Conservation (phyloP, 2,113 vertebrate genomes). For the Phoenicopterus ruber region DNA sequence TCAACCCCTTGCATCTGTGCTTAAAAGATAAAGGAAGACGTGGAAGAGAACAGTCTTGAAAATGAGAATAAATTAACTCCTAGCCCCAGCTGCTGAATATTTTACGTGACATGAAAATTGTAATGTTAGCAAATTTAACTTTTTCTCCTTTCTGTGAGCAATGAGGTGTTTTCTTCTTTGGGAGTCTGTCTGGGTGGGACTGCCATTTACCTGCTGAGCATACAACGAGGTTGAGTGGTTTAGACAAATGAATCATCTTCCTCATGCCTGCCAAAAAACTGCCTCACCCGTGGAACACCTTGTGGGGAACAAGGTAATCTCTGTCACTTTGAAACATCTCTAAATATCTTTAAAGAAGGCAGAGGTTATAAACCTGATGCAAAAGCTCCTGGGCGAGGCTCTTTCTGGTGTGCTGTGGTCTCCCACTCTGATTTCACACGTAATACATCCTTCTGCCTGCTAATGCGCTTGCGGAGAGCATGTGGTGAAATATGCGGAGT, state of each 20-base stretch:
- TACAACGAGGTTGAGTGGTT: background rate
- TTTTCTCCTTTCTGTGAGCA: background rate
- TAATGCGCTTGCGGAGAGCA: accelerated
- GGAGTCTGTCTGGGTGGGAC: background rate
- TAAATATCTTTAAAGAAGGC: background rate
- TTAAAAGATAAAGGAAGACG: background rate
- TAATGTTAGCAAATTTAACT: background rate
- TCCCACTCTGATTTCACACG: background rate
- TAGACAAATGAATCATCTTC: background rate
- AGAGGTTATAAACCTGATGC: background rate
- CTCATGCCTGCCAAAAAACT: background rate
- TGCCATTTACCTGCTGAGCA: background rate
- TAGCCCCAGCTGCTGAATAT: background rate
- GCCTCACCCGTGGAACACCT: background rate
- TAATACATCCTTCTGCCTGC: background rate
- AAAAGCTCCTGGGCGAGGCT: background rate
- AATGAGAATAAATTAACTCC: background rate
- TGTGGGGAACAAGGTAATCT: background rate
- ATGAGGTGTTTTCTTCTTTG: background rate
- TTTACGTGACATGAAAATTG: background rate
- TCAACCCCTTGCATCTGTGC: background rate
- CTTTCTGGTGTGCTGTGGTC: background rate
- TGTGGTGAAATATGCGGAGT: accelerated
- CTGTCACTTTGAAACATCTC: background rate
- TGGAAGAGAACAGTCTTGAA: background rate